phyloP scores from a whole-genome alignment of 1,140 invertebrate genomes.

The Harpegnathos saltator region DNA sequence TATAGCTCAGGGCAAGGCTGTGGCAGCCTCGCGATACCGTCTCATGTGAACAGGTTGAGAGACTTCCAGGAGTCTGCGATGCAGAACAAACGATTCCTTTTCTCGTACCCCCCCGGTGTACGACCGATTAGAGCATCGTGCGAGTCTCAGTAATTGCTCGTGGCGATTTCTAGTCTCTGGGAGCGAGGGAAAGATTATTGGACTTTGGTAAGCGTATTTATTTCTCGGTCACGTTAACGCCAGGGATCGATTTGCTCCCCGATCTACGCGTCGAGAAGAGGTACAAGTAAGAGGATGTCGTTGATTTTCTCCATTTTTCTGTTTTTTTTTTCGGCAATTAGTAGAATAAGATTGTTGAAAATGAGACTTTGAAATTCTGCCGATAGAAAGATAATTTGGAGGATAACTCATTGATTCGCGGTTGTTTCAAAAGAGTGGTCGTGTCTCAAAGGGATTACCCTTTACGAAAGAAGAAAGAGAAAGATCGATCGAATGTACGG shows the following conservation, averaged over 20 bases:
- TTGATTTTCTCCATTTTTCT: too few relatives aligned
- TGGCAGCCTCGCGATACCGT: constrained; percentile 76
- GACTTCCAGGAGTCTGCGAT: constrained; percentile 73
- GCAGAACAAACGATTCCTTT: constrained; percentile 76
- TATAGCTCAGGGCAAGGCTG: constrained; percentile 76
- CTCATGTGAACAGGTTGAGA: constrained; percentile 71
- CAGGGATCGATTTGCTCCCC: neutral
- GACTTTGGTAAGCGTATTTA: neutral
- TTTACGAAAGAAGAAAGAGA: too few relatives aligned
- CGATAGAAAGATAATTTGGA: too few relatives aligned
- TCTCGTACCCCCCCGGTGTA: constrained; percentile 64
- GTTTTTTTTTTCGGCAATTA: neutral
- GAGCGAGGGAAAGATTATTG: constrained; percentile 20
- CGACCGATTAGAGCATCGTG: constrained; percentile 68
- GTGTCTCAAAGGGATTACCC: neutral
- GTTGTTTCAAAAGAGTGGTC: neutral
- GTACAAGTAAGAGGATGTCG: constrained; percentile 6
- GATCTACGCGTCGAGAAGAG: neutral
- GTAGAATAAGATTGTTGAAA: too few relatives aligned
- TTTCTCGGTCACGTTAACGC: neutral
- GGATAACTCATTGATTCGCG: too few relatives aligned
- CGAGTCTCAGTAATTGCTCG: constrained; percentile 66
- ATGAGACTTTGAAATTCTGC: too few relatives aligned
- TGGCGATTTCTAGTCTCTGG: constrained; percentile 34
- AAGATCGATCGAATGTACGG: neutral